These are phyloP conservation scores for Orchestia grillus DNA, from an alignment of 1,140 invertebrate genomes.

Conservation along the genomic window DNA sequence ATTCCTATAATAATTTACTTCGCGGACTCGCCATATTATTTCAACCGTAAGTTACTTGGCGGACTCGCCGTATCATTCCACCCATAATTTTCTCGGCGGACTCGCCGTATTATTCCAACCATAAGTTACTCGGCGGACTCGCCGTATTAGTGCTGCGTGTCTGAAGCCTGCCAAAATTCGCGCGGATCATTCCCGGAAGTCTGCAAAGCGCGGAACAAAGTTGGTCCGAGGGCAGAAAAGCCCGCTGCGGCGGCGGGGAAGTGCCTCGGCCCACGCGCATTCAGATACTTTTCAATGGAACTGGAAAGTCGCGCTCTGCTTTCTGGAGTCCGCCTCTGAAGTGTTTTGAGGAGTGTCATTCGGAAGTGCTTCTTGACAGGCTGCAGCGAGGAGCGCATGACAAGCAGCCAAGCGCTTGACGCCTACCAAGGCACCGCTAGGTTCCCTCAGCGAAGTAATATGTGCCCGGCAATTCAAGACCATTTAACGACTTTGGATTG, in stretches of 20 bases:
- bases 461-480: background rate
- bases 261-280: conserved; percentile 1
- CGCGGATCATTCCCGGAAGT: background rate
- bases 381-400: background rate
- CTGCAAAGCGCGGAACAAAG: background rate
- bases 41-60: background rate
- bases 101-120: background rate
- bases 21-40: background rate
- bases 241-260: background rate
- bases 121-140: background rate
- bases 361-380: conserved; percentile 48
- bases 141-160: background rate
- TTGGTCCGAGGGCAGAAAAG: background rate
- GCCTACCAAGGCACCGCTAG: background rate
- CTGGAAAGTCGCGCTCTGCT: background rate
- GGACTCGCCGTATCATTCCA: background rate
- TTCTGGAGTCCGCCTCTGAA: background rate
- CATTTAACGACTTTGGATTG: background rate
- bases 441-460: background rate
- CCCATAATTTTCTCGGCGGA: background rate
- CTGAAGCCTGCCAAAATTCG: background rate
- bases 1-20: background rate
- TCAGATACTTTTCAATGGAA: conserved; percentile 45
- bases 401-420: background rate
- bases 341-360: conserved; percentile 48